Evolutionary conservation across 2,797 vertebrate species (phyloP).

Genomic region (Harpagifer antarcticus): DNA sequence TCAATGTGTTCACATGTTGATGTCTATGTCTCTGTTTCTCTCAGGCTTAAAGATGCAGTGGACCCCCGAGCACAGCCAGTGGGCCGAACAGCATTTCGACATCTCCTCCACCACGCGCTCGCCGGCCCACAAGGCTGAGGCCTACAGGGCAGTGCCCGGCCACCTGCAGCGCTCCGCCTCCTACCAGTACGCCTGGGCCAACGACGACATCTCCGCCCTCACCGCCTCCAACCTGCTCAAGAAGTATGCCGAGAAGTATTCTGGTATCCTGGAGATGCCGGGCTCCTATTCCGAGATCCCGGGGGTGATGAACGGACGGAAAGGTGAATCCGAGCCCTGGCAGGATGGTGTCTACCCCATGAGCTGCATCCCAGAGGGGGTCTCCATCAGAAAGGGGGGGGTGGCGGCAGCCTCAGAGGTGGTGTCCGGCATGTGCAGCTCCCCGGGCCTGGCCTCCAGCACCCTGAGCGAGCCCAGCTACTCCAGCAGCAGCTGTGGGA

Average conservation of each 20-base stretch:
- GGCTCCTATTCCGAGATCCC: conserved; percentile 85
- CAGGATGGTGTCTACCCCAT: conserved; percentile 96
- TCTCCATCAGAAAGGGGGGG: conserved; percentile 91
- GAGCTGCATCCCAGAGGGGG: conserved; percentile 94
- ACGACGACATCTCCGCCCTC: conserved; percentile 97
- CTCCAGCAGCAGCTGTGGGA: conserved; percentile 94
- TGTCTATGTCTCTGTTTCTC: conserved; percentile 23
- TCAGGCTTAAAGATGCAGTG: conserved; percentile 99
- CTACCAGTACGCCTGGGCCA: conserved; percentile 98
- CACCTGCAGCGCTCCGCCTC: conserved; percentile 81
- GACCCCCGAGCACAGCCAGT: conserved; percentile 99
- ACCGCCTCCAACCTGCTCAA: conserved; percentile 98
- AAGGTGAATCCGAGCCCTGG: conserved; percentile 94
- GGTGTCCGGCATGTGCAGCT: conserved; percentile 94
- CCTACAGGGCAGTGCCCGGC: conserved; percentile 87
- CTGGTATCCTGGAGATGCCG: conserved; percentile 94
- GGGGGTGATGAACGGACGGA: conserved; percentile 90
- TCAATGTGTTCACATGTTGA: not conserved
- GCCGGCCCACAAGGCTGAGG: conserved; percentile 97
- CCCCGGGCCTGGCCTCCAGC: conserved; percentile 92
- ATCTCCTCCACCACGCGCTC: conserved; percentile 98
- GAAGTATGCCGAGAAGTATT: conserved; percentile 98
- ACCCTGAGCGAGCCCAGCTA: conserved; percentile 95
- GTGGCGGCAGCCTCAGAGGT: conserved; percentile 90
- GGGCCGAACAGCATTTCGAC: conserved; percentile 99